phyloP scores from a whole-genome alignment of 1,140 invertebrate species.

The Pogonomyrmex barbatus region DNA sequence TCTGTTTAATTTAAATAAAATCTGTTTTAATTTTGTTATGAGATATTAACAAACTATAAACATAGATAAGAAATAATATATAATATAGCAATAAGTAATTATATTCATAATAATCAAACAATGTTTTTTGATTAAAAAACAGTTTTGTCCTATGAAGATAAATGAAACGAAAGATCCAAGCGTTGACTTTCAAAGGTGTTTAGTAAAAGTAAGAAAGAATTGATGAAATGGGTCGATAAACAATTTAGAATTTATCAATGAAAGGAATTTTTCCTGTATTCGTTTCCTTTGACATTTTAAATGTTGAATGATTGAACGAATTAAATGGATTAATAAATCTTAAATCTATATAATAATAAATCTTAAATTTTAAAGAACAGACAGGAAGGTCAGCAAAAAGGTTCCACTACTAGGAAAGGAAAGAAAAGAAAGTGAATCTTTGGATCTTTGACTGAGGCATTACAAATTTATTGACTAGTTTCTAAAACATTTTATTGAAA shows the following conservation, averaged over 20 bases:
- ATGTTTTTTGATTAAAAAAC: not conserved
- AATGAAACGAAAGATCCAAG: not conserved
- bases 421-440: too few relatives aligned
- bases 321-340: not conserved
- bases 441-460: too few relatives aligned
- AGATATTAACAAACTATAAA: not conserved
- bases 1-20: too few relatives aligned
- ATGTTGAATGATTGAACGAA: not conserved
- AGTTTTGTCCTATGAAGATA: not conserved
- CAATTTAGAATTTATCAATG: not conserved
- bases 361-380: too few relatives aligned
- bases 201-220: not conserved
- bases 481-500: too few relatives aligned
- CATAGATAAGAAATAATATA: not conserved
- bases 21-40: not conserved
- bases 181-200: not conserved
- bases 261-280: not conserved
- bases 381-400: too few relatives aligned
- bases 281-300: not conserved
- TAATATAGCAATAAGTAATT: not conserved
- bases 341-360: not conserved
- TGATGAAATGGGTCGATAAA: not conserved
- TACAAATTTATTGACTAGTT: too few relatives aligned
- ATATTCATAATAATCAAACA: not conserved
- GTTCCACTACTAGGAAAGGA: too few relatives aligned